Conservation (phyloP, 2,888 invertebrate species). For the Neoaliturus tenellus region DNA sequence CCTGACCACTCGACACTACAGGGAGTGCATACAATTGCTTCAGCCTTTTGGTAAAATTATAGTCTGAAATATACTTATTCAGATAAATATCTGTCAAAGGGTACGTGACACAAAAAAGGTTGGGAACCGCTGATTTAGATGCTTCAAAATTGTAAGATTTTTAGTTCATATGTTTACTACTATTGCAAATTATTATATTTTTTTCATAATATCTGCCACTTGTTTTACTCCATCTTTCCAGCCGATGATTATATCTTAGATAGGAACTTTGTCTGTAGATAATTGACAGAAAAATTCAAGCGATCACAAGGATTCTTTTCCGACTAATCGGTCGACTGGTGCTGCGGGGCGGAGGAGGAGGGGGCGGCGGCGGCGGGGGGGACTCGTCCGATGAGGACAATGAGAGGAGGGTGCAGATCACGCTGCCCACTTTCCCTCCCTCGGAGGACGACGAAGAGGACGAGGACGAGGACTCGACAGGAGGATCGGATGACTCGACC, state of each 20-base stretch:
- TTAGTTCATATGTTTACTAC: too few relatives aligned
- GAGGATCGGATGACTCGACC: slow-evolving; percentile 63
- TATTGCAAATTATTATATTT: too few relatives aligned
- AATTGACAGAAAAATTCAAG: slow-evolving; percentile 86
- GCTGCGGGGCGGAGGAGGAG: slow-evolving; percentile 75
- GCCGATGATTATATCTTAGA: slow-evolving; percentile 49
- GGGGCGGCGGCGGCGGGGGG: slow-evolving; percentile 71
- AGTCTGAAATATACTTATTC: too few relatives aligned
- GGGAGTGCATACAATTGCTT: too few relatives aligned
- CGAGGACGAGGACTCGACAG: slow-evolving; percentile 71
- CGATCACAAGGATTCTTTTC: slow-evolving; percentile 83
- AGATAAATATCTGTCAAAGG: too few relatives aligned
- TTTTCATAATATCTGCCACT: too few relatives aligned
- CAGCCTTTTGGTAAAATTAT: too few relatives aligned
- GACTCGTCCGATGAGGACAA: slow-evolving; percentile 66
- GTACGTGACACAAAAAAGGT: too few relatives aligned
- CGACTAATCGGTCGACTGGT: slow-evolving; percentile 86
- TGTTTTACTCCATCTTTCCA: too few relatives aligned
- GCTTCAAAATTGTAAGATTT: too few relatives aligned
- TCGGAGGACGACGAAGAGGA: slow-evolving; percentile 80
- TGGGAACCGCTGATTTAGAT: too few relatives aligned
- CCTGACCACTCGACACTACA: too few relatives aligned
- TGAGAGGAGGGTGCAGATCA: slow-evolving; percentile 77
- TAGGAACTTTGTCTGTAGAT: slow-evolving; percentile 74
- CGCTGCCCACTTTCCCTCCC: slow-evolving; percentile 81